Base-by-base conservation (phyloP, 2,113 vertebrate species). In the Clarias gariepinus region DNA sequence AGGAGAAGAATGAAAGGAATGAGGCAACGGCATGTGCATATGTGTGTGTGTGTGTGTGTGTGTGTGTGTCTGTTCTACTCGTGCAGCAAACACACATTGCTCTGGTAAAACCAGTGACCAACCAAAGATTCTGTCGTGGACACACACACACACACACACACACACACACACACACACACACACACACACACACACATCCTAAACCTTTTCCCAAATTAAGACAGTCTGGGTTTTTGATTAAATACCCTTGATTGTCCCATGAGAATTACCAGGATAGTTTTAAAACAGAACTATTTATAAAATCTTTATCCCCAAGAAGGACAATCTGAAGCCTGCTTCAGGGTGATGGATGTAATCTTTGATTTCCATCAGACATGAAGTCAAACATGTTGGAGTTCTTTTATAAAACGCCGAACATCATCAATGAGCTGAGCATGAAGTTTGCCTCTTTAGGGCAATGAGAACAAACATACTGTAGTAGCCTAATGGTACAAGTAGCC, bases 1-100 rank as follows among this genome's bases (percentile, higher is more conserved):
- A 84, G 55, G 10, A 36, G 64, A 55, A 82, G 47, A 36, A 83
- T 69, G 86, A 52, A 25, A 77, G 69, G 81, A 85, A 85, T 85
- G 63, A 55, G 84, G 52, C 10, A 41, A 68, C 11, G 66, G n/a
- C 15, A 55, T 83, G 41, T 16, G 23, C 41, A 21, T 73, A 8
- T 74, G 23, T 74, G 68, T 58, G 82, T 3, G 19, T 30, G 18
- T 69, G 19, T 57, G 28, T 64, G 80, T 82, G 36, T 82, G 60
- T 64, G 33, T 64, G 80, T 82, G 60, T 82, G 12, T 64, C 10
- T 36, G 58, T 25, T 80, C 30, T 61, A 30, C 57, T 77, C 3
- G 2, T 55, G 28, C 73, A 76, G 5, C 13, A 55, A 77, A 25
- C 47, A 55, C 23, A 52, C 73, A n/a, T 76, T 55, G 16, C 25